Evolutionary conservation across 1,140 invertebrate genomes (phyloP).

Genomic region (Coelopa frigida): DNA sequence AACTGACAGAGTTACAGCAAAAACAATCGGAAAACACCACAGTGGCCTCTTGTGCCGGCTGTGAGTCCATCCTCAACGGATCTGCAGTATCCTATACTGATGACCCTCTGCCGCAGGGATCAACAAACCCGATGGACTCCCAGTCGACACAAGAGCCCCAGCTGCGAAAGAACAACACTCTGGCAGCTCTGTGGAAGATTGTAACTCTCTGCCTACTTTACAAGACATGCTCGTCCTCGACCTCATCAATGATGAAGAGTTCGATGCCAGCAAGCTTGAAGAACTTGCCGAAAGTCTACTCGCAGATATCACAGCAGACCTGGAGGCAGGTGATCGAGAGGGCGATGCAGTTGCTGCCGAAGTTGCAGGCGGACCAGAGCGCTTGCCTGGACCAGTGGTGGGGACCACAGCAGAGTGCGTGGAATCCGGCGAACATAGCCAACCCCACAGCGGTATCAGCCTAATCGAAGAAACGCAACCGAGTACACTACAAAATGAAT

Average conservation of each 20-base stretch:
- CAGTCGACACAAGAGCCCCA: constrained; percentile 45
- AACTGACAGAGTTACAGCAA: constrained; percentile 35
- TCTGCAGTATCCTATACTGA: constrained; percentile 62
- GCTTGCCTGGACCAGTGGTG: constrained; percentile 57
- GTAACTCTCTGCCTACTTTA: constrained; percentile 69
- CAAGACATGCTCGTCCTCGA: constrained; percentile 64
- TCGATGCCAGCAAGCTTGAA: constrained; percentile 62
- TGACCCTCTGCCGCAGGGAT: constrained; percentile 76
- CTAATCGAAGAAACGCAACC: constrained; percentile 6
- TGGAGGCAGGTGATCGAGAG: constrained; percentile 57
- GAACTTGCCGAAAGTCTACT: constrained; percentile 71
- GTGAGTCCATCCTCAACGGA: constrained; percentile 54
- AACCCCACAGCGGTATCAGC: constrained; percentile 17
- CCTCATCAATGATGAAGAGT: constrained; percentile 56
- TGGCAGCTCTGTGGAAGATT: constrained; percentile 57
- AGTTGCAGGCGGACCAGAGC: constrained; percentile 40
- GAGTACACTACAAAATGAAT: constrained; percentile 13
- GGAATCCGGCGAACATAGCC: constrained; percentile 64
- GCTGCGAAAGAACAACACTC: constrained; percentile 42
- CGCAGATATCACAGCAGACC: constrained; percentile 68
- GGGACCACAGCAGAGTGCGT: constrained; percentile 69
- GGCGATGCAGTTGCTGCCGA: constrained; percentile 41
- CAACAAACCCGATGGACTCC: constrained; percentile 53
- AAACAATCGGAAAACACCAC: constrained; percentile 28
- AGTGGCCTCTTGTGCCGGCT: constrained; percentile 50